phyloP scores from a whole-genome alignment of 2,113 vertebrate genomes.

The Dasyprocta punctata region DNA sequence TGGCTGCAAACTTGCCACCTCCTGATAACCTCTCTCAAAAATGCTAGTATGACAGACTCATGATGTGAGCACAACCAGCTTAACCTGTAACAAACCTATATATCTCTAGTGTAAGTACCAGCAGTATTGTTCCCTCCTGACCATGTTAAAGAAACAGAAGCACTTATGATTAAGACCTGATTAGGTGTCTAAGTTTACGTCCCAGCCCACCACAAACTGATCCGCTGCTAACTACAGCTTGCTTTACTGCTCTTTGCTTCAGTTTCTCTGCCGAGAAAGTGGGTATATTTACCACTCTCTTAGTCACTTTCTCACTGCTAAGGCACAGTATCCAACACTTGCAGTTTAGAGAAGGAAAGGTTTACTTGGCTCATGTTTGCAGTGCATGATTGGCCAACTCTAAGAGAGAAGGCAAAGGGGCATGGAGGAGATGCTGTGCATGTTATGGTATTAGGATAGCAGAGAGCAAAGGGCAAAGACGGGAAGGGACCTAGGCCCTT shows the following conservation, averaged over 20 bases:
- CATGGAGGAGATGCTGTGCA: background rate
- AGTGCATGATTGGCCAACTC: background rate
- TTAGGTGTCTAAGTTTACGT: background rate
- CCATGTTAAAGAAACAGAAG: background rate
- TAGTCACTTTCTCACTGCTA: background rate
- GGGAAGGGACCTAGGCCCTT: background rate
- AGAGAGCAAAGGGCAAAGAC: background rate
- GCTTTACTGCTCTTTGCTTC: background rate
- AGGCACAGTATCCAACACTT: background rate
- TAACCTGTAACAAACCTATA: fast-evolving
- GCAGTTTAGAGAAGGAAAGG: background rate
- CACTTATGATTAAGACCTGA: background rate
- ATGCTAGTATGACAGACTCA: fast-evolving
- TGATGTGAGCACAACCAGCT: background rate
- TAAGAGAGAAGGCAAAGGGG: background rate
- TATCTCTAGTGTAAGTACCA: background rate
- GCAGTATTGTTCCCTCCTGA: background rate
- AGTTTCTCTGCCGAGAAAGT: background rate
- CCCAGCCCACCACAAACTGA: background rate
- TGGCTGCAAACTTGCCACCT: background rate
- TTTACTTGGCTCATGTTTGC: background rate
- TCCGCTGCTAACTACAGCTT: background rate
- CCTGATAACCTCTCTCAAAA: too few relatives aligned
- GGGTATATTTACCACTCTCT: background rate
- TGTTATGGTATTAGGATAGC: background rate